Conservation (phyloP, 2,888 invertebrate species). For the Gibbula magus region DNA sequence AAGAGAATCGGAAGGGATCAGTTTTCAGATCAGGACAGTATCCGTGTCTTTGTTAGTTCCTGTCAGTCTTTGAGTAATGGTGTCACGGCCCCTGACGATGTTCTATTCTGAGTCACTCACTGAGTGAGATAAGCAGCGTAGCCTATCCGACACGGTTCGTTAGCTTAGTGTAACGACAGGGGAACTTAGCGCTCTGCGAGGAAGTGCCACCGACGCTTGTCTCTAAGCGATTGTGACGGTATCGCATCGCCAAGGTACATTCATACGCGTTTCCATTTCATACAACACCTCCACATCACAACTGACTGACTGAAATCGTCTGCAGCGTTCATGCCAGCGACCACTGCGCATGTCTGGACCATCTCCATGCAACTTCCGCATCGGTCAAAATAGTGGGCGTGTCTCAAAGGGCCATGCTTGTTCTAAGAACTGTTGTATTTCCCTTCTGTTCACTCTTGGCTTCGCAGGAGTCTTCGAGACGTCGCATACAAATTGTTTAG, state of each 20-base stretch:
- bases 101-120: neutral
- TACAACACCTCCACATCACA: too few relatives aligned
- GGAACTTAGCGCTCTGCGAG: too few relatives aligned
- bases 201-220: too few relatives aligned
- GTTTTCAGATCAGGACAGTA: neutral
- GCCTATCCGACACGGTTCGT: too few relatives aligned
- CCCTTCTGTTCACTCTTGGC: too few relatives aligned
- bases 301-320: neutral
- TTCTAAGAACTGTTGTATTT: too few relatives aligned
- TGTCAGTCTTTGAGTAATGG: neutral
- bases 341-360: neutral
- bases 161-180: too few relatives aligned
- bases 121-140: neutral
- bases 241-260: too few relatives aligned
- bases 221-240: too few relatives aligned
- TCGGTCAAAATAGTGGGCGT: conserved; percentile 13
- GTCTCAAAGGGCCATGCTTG: conserved; percentile 1
- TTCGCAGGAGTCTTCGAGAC: neutral
- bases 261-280: too few relatives aligned
- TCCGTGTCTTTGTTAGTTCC: conserved; percentile 1
- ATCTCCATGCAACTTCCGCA: conserved; percentile 17
- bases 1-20: neutral
- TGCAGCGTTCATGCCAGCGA: neutral
- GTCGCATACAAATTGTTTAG: conserved; percentile 10
- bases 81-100: neutral